Evolutionary conservation across 2,888 invertebrate species (phyloP).

Genomic region (Meteorus colon): DNA sequence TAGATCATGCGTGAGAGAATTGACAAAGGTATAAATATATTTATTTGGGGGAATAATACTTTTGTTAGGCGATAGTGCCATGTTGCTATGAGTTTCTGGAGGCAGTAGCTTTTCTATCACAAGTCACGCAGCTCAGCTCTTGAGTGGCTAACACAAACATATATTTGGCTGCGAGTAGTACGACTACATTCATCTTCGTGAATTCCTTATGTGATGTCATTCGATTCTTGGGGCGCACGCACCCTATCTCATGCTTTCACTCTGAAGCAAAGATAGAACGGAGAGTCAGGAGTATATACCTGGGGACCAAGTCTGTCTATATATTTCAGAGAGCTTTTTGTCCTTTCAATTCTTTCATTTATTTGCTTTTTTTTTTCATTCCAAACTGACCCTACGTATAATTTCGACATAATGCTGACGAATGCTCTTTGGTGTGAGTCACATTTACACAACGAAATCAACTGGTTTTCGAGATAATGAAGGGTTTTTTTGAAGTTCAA

Average conservation of each 20-base stretch:
- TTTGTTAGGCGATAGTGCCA: slow-evolving; percentile 14
- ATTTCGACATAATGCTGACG: not conserved
- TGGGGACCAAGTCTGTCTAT: slow-evolving; percentile 60
- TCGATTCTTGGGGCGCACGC: slow-evolving; percentile 28
- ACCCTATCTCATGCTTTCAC: slow-evolving; percentile 3
- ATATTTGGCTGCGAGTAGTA: not conserved
- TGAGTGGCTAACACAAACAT: slow-evolving; percentile 9
- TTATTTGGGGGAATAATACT: slow-evolving; percentile 17
- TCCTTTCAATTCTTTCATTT: slow-evolving; percentile 39
- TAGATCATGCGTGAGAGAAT: slow-evolving; percentile 37
- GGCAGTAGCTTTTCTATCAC: slow-evolving; percentile 13
- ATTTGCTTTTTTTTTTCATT: slow-evolving; percentile 33
- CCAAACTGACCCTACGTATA: slow-evolving; percentile 2
- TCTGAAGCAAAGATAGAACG: slow-evolving; percentile 8
- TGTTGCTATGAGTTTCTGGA: slow-evolving; percentile 17
- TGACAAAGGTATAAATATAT: slow-evolving; percentile 42
- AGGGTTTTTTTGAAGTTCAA: not conserved
- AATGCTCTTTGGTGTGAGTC: not conserved
- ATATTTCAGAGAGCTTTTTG: slow-evolving; percentile 25
- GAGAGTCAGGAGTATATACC: slow-evolving; percentile 50
- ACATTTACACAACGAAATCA: not conserved
- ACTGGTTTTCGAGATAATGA: slow-evolving; percentile 3
- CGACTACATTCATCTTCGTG: slow-evolving; percentile 25
- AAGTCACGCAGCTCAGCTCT: slow-evolving; percentile 10
- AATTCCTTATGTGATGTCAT: slow-evolving; percentile 19